phyloP scores from a whole-genome alignment of 2,888 invertebrate genomes.

The Agrotis exclamationis region DNA sequence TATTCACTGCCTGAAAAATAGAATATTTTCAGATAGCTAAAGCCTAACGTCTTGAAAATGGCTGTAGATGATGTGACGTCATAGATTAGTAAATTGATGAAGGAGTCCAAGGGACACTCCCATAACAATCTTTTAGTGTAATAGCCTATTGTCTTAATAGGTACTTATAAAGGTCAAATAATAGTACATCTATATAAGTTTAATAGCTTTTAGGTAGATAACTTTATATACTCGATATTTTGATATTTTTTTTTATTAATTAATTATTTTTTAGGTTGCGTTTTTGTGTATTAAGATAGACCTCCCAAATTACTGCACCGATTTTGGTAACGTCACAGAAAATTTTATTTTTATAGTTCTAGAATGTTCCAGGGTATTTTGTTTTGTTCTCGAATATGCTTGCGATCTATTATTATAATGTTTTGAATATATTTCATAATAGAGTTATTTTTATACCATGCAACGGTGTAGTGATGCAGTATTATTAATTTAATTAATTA shows the following conservation, averaged over 20 bases:
- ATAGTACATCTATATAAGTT: background rate
- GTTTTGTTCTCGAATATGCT: conserved; percentile 30
- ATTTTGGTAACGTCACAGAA: too few relatives aligned
- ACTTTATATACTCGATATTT: background rate
- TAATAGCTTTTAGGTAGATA: background rate
- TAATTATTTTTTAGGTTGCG: background rate
- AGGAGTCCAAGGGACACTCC: conserved; percentile 48
- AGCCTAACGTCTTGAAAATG: conserved; percentile 21
- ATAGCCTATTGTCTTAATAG: conserved; percentile 28
- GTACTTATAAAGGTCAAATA: conserved; percentile 20
- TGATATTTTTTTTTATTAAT: background rate
- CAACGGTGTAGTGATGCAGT: background rate
- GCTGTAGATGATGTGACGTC: conserved; percentile 34
- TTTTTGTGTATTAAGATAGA: background rate
- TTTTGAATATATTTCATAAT: conserved; percentile 38
- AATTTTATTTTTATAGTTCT: background rate
- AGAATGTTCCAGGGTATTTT: conserved; percentile 34
- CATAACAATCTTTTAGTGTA: conserved; percentile 57
- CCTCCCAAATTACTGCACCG: background rate
- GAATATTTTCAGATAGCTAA: background rate
- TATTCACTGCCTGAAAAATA: background rate
- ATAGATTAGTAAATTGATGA: conserved; percentile 48
- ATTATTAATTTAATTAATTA: conserved; percentile 8
- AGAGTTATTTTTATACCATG: conserved; percentile 34
- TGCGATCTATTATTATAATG: conserved; percentile 12